Base-by-base conservation (phyloP, 1,140 invertebrate genomes). In the Dendrolimus kikuchii region DNA sequence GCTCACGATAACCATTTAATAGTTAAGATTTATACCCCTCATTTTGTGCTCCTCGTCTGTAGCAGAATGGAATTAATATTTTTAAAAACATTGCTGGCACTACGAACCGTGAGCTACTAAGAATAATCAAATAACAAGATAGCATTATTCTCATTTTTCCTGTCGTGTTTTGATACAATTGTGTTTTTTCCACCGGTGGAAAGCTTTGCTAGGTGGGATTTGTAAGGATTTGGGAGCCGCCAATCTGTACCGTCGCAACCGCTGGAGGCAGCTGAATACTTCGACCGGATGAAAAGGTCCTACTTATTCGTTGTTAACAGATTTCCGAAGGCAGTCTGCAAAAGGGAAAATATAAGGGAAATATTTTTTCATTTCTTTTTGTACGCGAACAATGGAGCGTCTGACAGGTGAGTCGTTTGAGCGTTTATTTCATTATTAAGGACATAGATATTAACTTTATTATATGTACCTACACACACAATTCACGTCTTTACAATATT, bases 181-280 rank as follows among this genome's bases (percentile, higher is more conserved):
- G 65, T 71, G 55, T 81, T 80, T 81, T 77, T 75, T 70, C 59
- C 53, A 60, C 49, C 44, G 53, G 41, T 41, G 57, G 62, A 68
- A 68, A 63, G 63, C 55, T 71, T 59, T 54, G 57, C 58, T 60
- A 68, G 50, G 61, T 59, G 49, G 76, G 76, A 82, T 85, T 82
- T 79, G 69, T 69, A 50, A 59, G 76, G 78, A 81, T 84, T 80
- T 81, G 62, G 53, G 61, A 53, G 67, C 66, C 75, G 62, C 76
- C 77, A 78, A 81, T 82, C 74, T 78, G 65, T 63, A 66, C 58
- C 65, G 56, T 65, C 57, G 52, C 59, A 70, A 73, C 67, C 68
- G 67, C 71, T 69, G 58, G 59, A 59, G 71, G 74, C 68, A 62
- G 69, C 66, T 60, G 60, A 75, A 76, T 74, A 71, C 70, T 74